Evolutionary conservation across 2,888 invertebrate genomes (phyloP).

Genomic region (Leptopterna dolabrata): DNA sequence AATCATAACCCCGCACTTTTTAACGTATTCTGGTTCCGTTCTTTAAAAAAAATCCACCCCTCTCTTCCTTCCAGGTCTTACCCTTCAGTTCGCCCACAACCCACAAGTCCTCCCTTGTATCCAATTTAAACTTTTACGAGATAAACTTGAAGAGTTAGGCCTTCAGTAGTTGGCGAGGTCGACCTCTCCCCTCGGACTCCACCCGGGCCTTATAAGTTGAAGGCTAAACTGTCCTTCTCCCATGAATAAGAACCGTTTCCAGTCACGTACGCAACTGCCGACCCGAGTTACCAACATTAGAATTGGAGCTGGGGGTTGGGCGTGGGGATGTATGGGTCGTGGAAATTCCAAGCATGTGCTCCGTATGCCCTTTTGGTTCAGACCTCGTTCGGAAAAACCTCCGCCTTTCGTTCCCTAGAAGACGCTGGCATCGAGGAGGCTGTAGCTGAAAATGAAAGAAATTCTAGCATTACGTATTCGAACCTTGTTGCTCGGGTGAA

Average conservation of each 20-base stretch:
- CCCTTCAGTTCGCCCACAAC: background rate
- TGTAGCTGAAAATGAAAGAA: conserved; percentile 40
- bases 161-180: conserved; percentile 32
- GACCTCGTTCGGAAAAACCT: conserved; percentile 28
- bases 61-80: background rate
- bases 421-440: background rate
- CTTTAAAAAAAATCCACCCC: background rate
- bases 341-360: conserved; percentile 37
- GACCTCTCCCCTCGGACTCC: conserved; percentile 6
- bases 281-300: conserved; percentile 11
- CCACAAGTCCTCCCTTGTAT: conserved; percentile 40
- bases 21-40: conserved; percentile 42
- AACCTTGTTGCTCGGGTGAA: conserved; percentile 32
- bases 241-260: conserved; percentile 50
- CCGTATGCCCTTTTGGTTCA: conserved; percentile 22
- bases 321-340: conserved; percentile 30
- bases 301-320: background rate
- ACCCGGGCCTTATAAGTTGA: background rate
- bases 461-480: conserved; percentile 46
- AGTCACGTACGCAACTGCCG: conserved; percentile 46
- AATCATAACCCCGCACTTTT: conserved; percentile 48
- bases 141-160: conserved; percentile 51
- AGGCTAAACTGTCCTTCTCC: conserved; percentile 39
- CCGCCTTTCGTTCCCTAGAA: background rate
- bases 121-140: conserved; percentile 54